Evolutionary conservation across 1,140 invertebrate genomes (phyloP).

Genomic region (Pogonus chalceus): DNA sequence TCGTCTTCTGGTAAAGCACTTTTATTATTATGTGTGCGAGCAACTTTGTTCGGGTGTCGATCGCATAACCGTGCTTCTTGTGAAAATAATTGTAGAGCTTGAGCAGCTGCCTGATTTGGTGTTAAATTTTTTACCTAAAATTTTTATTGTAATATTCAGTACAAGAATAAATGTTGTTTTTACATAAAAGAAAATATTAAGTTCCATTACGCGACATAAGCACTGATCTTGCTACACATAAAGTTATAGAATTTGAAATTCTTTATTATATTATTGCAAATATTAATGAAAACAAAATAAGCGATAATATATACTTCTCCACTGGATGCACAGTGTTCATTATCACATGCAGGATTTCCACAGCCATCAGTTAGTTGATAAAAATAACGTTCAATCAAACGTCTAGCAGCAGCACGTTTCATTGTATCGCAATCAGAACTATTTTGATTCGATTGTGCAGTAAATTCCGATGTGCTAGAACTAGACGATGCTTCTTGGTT

Average conservation of each 20-base stretch:
- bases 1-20: not conserved
- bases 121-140: slow-evolving; percentile 57
- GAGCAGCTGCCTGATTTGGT: slow-evolving; percentile 78
- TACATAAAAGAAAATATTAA: not conserved
- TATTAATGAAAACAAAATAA: not conserved
- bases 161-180: not conserved
- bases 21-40: slow-evolving; percentile 40
- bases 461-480: slow-evolving; percentile 16
- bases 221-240: no score
- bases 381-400: slow-evolving; percentile 85
- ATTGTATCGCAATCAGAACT: slow-evolving; percentile 52
- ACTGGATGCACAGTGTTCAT: slow-evolving; percentile 81
- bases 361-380: slow-evolving; percentile 86
- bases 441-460: slow-evolving; percentile 15
- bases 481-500: slow-evolving; percentile 33
- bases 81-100: slow-evolving; percentile 76
- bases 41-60: slow-evolving; percentile 60
- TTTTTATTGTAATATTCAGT: not conserved
- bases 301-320: slow-evolving; percentile 50
- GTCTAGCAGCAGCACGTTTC: slow-evolving; percentile 80
- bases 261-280: not conserved
- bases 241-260: no score
- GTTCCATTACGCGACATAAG: not conserved
- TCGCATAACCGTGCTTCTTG: slow-evolving; percentile 76
- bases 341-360: slow-evolving; percentile 73